Conservation (phyloP, 1,140 invertebrate species). For the Macrobrachium rosenbergii region DNA sequence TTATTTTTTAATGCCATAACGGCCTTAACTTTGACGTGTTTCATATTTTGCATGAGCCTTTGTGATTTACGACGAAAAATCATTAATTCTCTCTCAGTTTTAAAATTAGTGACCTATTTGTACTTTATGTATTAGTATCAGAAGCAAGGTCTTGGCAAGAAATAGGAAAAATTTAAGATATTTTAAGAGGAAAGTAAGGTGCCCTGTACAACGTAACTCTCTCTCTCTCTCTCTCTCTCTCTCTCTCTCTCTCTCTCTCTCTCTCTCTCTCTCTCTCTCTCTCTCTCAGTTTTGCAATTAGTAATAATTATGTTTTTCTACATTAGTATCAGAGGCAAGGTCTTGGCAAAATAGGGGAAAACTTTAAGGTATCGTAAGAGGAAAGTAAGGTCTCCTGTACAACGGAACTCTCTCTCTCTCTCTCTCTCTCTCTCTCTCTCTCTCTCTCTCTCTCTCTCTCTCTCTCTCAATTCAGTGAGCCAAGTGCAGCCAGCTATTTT, state of each 20-base stretch:
- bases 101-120: no score
- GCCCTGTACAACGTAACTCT: background rate
- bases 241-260: constrained; percentile 4
- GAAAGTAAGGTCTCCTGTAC: background rate
- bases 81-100: no score
- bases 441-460: constrained; percentile 27
- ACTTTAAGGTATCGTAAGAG: no score
- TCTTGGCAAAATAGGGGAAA: background rate
- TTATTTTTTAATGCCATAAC: no score
- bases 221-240: constrained; percentile 20
- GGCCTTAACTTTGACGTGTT: no score
- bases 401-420: constrained; percentile 6
- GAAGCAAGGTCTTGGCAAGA: background rate
- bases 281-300: no score
- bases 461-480: no score
- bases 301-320: constrained; percentile 4
- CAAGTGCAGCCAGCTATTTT: background rate
- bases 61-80: no score
- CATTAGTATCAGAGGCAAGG: constrained; percentile 5
- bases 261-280: background rate
- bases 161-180: no score
- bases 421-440: constrained; percentile 27
- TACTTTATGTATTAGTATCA: constrained; percentile 22
- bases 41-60: no score
- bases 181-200: background rate